Evolutionary conservation across 2,113 vertebrate genomes (phyloP), one percentile per base, ranked within the genome.

Genomic region (Notothenia coriiceps): DNA sequence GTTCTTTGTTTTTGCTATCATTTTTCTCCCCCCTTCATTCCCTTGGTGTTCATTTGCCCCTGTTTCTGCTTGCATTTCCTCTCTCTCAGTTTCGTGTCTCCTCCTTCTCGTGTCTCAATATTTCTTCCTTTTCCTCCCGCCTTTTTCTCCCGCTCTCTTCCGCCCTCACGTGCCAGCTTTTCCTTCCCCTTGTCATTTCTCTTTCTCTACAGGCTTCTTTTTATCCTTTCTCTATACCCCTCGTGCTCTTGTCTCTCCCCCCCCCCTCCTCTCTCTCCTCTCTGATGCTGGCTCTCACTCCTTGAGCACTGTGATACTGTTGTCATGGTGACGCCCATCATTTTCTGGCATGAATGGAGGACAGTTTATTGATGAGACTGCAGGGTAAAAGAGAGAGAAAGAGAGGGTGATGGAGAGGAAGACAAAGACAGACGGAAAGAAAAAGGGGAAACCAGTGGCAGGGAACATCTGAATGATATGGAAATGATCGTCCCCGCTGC

Each of bases 241-340:
- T 65, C 29, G 64, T 59, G 46, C 74, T 82, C 56, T 79, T 12
- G 56, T 52, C 56, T 44, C 35, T 71, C 46, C 33, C 51, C 73
- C 74, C 78, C 57, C 69, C 17, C 52, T 22, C 22, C 14, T 7
- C 61, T 8, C 70, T 22, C 55, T 7, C 35, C 35, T 40, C 35
- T 40, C 35, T 49, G 10, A 33, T 55, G 70, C 83, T 80, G 33
- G 14, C 75, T 84, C 88, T 84, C 84, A 59, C 90, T 92, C 81
- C 84, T 88, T 91, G 74, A 90, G 83, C 83, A 79, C 89, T 83
- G 85, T 92, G 90, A 93, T 92, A 87, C 91, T 89, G 92, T 94
- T 92, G 91, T 93, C 93, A 94, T 94, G 93, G 94, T 83, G 90
- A 94, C 83, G 64, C 86, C 86, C 90, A 91, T 93, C 90, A 93